These are phyloP conservation scores for Pomacea canaliculata DNA, from an alignment of 2,888 invertebrate genomes.

Conservation along the genomic window DNA sequence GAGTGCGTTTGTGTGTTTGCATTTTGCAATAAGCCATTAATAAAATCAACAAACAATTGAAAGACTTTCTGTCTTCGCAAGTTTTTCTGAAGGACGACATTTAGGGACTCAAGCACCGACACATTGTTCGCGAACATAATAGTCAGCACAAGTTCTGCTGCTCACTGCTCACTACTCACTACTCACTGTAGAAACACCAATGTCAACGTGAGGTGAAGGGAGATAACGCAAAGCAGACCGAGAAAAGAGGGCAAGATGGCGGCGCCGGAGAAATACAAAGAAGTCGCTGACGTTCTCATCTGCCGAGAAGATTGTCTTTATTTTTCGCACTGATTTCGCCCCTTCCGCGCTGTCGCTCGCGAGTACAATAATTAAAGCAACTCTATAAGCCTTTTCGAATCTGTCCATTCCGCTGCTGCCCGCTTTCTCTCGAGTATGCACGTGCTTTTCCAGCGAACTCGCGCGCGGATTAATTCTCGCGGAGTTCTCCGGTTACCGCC, in stretches of 20 bases:
- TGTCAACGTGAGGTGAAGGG: too few species aligned
- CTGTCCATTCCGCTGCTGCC: background rate
- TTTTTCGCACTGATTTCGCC: slow-evolving; percentile 2
- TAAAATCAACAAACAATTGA: too few species aligned
- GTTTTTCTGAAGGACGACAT: too few species aligned
- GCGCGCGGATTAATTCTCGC: slow-evolving; percentile 8
- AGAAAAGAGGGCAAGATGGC: background rate
- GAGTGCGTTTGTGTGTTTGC: background rate
- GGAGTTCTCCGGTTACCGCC: slow-evolving; percentile 3
- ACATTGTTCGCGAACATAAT: too few species aligned
- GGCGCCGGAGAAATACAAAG: background rate
- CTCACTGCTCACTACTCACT: too few species aligned
- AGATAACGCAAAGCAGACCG: too few species aligned
- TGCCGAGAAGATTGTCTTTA: slow-evolving; percentile 7
- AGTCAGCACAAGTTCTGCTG: too few species aligned
- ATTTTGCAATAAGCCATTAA: too few species aligned
- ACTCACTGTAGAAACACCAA: too few species aligned
- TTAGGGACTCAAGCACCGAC: too few species aligned
- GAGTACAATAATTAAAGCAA: slow-evolving; percentile 5
- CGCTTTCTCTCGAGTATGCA: background rate
- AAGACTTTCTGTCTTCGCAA: too few species aligned
- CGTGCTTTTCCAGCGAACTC: background rate
- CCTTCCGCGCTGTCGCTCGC: background rate
- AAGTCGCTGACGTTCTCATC: slow-evolving; percentile 11
- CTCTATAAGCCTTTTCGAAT: slow-evolving; percentile 1